Conservation (phyloP, 2,113 vertebrate species). For the Tympanuchus pallidicinctus region DNA sequence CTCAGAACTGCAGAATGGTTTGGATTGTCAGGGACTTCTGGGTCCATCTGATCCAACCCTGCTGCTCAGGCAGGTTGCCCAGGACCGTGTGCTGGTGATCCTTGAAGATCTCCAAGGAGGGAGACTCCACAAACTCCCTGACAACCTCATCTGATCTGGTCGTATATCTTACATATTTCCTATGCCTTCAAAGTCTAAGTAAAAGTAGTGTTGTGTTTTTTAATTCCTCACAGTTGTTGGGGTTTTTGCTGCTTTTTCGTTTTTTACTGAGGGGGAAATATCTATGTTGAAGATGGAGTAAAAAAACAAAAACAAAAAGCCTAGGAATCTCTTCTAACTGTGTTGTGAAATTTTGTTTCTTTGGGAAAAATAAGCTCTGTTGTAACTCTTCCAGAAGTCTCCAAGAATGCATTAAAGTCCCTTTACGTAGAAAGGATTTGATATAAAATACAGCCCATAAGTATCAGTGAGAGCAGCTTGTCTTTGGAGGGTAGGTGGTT, state of each 20-base stretch:
- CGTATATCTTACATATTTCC: neutral
- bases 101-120: neutral
- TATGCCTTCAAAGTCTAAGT: neutral
- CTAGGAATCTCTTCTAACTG: neutral
- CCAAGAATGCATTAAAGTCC: slow-evolving; percentile 52
- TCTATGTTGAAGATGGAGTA: neutral
- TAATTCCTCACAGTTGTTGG: neutral
- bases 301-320: neutral
- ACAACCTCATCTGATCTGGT: neutral
- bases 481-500: slow-evolving; percentile 42
- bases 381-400: slow-evolving; percentile 41
- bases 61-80: neutral
- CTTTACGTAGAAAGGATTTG: slow-evolving; percentile 31
- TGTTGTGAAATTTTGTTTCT: slow-evolving; percentile 28
- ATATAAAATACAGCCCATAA: slow-evolving; percentile 55
- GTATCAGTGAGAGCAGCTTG: slow-evolving; percentile 41
- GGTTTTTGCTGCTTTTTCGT: neutral
- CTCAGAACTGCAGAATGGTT: neutral
- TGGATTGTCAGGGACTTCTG: neutral
- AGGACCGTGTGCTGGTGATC: neutral
- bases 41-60: neutral
- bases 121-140: neutral
- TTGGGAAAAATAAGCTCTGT: slow-evolving; percentile 24
- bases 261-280: neutral
- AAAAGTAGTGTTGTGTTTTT: neutral